Evolutionary conservation across 92 coral and sea anemone species (phyloP), one percentile per base, ranked within the genome.

Genomic region (Phenganax stokvisi): DNA sequence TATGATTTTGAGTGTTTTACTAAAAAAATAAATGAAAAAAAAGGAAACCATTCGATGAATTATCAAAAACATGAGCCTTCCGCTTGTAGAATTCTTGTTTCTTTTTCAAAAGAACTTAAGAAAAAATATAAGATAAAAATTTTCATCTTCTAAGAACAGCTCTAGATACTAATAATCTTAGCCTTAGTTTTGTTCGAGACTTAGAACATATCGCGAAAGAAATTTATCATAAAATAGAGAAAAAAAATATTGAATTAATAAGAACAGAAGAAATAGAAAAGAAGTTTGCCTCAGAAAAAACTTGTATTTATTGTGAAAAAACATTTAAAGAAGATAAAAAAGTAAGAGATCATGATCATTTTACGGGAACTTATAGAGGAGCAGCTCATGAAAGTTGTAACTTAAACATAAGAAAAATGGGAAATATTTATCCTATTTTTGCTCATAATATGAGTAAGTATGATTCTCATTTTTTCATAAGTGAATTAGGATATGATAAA

Each of bases 381-480:
- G 86, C 89, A 7, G 84, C 89, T 6, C 89, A 86, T 17, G 70
- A 86, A 6, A 28, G 2, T 0, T 87, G 89, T 54, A 87, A 79
- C 28, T 53, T 83, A 3, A 52, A 61, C 15, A 31, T 6, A 9
- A 84, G 74, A 25, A 4, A 57, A 5, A 2, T 37, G 2, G 81
- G 87, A 25, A 69, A 71, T 6, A 72, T 84, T n/a, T 61, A 60
- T 20, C 89, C 89, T 7, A 87, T 87, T 5, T 51, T 84, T 2
- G 84, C 84, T 16, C 87, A 87, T 72, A 87, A 87, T 57, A 73
- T 84, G 13, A 8, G 77, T 0, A 85, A 80, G 1, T 86, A 83
- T 31, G 73, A 67, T 8, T 16, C 73, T 3, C 73, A 67, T 11
- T 67, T 67, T 6, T 67, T 67, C 9, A 1, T 67, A 15, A 67